Evolutionary conservation across 2,888 invertebrate species (phyloP).

Genomic region (Drosophila incognita): DNA sequence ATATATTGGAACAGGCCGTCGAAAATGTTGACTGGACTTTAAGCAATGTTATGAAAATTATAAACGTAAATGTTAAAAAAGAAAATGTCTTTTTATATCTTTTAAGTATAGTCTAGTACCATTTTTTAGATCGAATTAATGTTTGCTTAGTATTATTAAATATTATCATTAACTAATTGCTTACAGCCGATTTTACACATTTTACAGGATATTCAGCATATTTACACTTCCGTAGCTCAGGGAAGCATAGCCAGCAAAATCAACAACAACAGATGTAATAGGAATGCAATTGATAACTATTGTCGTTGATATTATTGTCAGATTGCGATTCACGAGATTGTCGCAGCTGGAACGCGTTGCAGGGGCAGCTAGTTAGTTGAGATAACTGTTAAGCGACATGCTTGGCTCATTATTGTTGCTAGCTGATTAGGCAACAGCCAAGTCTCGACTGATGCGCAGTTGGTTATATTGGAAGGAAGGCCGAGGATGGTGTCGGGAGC

Average conservation of each 20-base stretch:
- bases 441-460: conserved; percentile 9
- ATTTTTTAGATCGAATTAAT: not conserved
- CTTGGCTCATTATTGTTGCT: conserved; percentile 24
- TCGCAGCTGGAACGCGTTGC: conserved; percentile 51
- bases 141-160: not conserved
- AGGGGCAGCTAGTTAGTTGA: conserved; percentile 15
- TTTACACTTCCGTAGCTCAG: conserved; percentile 7
- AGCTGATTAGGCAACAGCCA: conserved; percentile 28
- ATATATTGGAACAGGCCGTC: conserved; percentile 32
- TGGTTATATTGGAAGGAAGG: conserved; percentile 26
- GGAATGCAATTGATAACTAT: conserved; percentile 15
- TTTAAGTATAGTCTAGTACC: not conserved
- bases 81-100: not conserved
- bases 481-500: not conserved
- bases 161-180: not conserved
- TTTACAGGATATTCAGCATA: conserved; percentile 5
- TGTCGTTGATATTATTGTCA: conserved; percentile 1
- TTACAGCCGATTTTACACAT: not conserved
- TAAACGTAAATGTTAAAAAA: not conserved
- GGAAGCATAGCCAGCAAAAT: conserved; percentile 4
- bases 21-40: not conserved
- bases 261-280: conserved; percentile 5
- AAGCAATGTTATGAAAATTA: not conserved
- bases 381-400: conserved; percentile 33
- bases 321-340: conserved; percentile 5